Evolutionary conservation across 1,140 invertebrate species (phyloP).

Genomic region (Rhynchophorus ferrugineus): DNA sequence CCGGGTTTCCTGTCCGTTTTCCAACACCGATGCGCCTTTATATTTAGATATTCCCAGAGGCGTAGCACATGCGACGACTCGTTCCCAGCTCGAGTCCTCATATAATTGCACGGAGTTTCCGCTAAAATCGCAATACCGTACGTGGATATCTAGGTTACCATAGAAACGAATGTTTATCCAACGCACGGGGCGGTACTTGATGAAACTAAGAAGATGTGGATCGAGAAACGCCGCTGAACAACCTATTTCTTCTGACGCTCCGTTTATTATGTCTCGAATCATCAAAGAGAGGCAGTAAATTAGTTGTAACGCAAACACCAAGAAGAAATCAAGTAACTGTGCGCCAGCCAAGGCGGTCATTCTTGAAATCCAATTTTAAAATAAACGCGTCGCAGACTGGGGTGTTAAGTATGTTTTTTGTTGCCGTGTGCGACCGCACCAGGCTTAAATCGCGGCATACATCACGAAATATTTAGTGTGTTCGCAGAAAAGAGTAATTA

Average conservation of each 20-base stretch:
- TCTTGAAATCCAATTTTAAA: background rate
- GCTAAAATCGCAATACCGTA: too few relatives aligned
- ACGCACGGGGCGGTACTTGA: too few relatives aligned
- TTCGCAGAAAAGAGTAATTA: too few relatives aligned
- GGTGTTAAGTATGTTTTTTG: background rate
- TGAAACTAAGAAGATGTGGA: background rate
- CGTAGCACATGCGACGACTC: background rate
- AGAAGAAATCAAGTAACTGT: slow-evolving; percentile 7
- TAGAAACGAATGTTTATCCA: too few relatives aligned
- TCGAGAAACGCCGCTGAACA: background rate
- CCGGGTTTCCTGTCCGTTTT: background rate
- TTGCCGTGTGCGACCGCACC: background rate
- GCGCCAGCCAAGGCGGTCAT: background rate
- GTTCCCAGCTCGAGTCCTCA: too few relatives aligned
- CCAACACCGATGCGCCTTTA: background rate
- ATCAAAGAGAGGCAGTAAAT: slow-evolving; percentile 17
- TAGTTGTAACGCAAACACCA: slow-evolving; percentile 14
- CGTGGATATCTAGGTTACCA: too few relatives aligned
- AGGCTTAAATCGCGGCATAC: too few relatives aligned
- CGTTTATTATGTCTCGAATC: slow-evolving; percentile 11
- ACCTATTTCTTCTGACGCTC: slow-evolving; percentile 3
- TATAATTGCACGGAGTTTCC: too few relatives aligned
- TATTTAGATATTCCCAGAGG: background rate
- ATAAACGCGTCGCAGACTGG: background rate
- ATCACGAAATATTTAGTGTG: too few relatives aligned